Base-by-base conservation (phyloP, 2,888 invertebrate genomes). In the Scaeva pyrastri region DNA sequence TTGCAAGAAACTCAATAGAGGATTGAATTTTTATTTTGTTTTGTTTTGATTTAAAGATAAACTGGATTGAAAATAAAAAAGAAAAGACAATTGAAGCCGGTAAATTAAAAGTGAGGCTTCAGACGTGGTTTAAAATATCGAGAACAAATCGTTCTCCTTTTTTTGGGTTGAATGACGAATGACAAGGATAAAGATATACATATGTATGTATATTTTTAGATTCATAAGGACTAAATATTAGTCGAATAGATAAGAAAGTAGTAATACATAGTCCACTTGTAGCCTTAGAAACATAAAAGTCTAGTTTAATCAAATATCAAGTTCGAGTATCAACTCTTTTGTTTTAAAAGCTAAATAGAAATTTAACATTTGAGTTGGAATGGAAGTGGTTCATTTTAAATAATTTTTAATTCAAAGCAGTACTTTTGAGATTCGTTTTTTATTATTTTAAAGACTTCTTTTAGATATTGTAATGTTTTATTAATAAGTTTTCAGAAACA, bases 241-340 rank as follows among this genome's bases (percentile, higher is more conserved):
- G n/a, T n/a, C 6, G 26, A 26, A 26, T 26, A 26, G 26, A 26
- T n/a, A 26, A 26, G 26, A 26, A 26, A 26, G 3, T 26, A 2
- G 2, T 26, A 6, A 26, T n/a, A n/a, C n/a, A 26, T 6, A 26
- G 6, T 4, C 3, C 7, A 31, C 31, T 31, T 31, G 4, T 2
- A 2, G 31, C 7, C 31, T 2, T 31, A 7, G 2, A 31, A 31
- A 1, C 31, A 31, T 31, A 31, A 31, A 31, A 0, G 31, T 45
- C 16, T 16, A n/a, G 4, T 8, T n/a, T 14, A n/a, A 23, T 26
- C 2, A 3, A 39, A 58, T 16, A 58, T 39, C 36, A 39, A 36
- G 58, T 58, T 58, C 7, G 36, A 19, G 19, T 36, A 10, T 39
- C 39, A 58, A 5, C 36, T 58, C 58, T 58, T 58, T 58, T 19